Base-by-base conservation (phyloP, 2,888 invertebrate species). In the Tolmerus cingulatus region DNA sequence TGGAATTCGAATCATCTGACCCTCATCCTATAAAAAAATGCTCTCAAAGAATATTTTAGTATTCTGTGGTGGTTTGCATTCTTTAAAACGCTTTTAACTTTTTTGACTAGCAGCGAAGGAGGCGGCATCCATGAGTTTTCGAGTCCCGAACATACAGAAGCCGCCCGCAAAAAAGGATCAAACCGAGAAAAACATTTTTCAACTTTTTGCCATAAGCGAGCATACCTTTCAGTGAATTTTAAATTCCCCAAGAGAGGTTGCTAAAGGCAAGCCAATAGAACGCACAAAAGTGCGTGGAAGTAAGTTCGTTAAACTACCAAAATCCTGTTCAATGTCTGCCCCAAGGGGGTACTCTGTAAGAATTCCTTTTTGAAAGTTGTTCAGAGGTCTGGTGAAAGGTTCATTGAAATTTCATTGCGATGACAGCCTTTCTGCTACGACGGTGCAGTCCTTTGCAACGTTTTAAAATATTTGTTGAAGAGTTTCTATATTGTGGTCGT, bases 1-100 rank as follows among this genome's bases (percentile, higher is more conserved):
- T 74, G 85, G 85, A 85, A 85, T 85, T 85, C 74, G 74, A 85
- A 85, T 85, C 43, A 85, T 85, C 74, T 85, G 74, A 85, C 85
- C 85, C 85, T 85, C 85, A 85, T 84, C 57, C 85, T 57, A 27
- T 51, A 43, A 30, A 27, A 43, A 23, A 74, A 23, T 66, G 51
- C 37, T 27, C 40, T 74, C 43, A 85, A 85, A 74, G 74, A 74
- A 85, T 76, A 74, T 85, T 74, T 85, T 85, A 57, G 82, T 82
- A 82, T 82, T 82, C 82, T 66, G 23, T 82, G 55, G 82, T 82
- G 82, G 82, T 66, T 82, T 82, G 51, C 82, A 82, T 82, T 82
- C 82, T 82, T 82, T 82, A 82, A 82, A 82, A 82, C 37, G 82
- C 57, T 82, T 82, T 82, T 57, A 66, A 82, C 82, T 82, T 82